Evolutionary conservation across 2,888 invertebrate genomes (phyloP).

Genomic region (Molanna angustata): DNA sequence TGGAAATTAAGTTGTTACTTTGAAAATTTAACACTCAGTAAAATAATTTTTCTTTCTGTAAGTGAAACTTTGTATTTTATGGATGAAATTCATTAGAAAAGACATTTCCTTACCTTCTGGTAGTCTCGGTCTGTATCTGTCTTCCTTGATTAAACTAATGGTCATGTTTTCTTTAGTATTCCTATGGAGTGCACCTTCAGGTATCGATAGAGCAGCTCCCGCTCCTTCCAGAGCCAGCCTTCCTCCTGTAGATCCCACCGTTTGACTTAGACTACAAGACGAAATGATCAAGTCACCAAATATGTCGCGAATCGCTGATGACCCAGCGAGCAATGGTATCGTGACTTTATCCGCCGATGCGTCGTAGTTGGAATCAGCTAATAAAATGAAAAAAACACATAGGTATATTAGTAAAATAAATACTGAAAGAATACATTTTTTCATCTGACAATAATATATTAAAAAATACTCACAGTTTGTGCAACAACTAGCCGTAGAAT

Average conservation of each 20-base stretch:
- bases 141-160: constrained; percentile 87
- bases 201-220: constrained; percentile 81
- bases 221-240: constrained; percentile 69
- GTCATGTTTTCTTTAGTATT: constrained; percentile 83
- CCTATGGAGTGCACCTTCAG: constrained; percentile 82
- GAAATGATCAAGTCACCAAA: constrained; percentile 11
- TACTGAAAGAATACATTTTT: neutral
- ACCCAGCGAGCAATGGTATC: constrained; percentile 48
- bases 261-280: constrained; percentile 56
- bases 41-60: too few species aligned
- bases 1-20: too few species aligned
- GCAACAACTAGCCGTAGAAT: constrained; percentile 53
- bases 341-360: constrained; percentile 73
- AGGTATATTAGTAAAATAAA: neutral
- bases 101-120: constrained; percentile 66
- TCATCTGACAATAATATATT: neutral
- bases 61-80: too few species aligned
- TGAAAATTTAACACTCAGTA: too few species aligned
- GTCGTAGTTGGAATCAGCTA: constrained; percentile 78
- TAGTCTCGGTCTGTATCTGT: constrained; percentile 84
- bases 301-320: constrained; percentile 11
- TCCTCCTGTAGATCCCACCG: constrained; percentile 60
- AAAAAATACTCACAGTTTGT: constrained; percentile 49
- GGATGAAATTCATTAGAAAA: too few species aligned
- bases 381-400: neutral